Conservation (phyloP, 1,140 invertebrate species). For the Eueides isabella region DNA sequence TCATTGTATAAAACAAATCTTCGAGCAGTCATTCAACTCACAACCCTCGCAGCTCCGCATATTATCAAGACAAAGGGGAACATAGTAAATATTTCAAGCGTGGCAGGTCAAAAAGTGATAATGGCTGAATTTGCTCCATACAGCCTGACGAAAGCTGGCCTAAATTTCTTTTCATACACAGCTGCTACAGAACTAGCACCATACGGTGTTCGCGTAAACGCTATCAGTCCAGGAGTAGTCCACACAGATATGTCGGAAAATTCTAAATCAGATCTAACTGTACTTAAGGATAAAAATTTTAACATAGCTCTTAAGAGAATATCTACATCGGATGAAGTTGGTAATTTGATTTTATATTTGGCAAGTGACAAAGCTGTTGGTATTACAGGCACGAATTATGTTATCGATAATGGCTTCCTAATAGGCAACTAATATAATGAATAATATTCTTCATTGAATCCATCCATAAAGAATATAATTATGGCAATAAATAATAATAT, state of each 20-base stretch:
- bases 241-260: conserved; percentile 27
- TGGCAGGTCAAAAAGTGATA: conserved; percentile 3
- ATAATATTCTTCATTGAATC: no score
- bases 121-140: conserved; percentile 10
- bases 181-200: conserved; percentile 15
- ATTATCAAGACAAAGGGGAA: conserved; percentile 35
- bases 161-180: conserved; percentile 16
- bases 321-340: conserved; percentile 45
- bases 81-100: conserved; percentile 42
- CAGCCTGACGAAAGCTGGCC: conserved; percentile 14
- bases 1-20: background rate
- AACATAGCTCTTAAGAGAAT: conserved; percentile 21
- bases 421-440: no score
- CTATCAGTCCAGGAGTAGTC: conserved; percentile 30
- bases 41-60: conserved; percentile 30
- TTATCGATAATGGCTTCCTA: conserved; percentile 77
- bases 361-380: conserved; percentile 49
- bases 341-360: conserved; percentile 44
- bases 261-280: conserved; percentile 3
- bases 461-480: no score
- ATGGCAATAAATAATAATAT: no score
- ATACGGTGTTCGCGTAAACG: conserved; percentile 19
- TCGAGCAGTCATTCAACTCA: conserved; percentile 26
- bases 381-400: conserved; percentile 48
- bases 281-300: background rate